Conservation (phyloP, 2,113 vertebrate genomes). For the Corydoras sp. region DNA sequence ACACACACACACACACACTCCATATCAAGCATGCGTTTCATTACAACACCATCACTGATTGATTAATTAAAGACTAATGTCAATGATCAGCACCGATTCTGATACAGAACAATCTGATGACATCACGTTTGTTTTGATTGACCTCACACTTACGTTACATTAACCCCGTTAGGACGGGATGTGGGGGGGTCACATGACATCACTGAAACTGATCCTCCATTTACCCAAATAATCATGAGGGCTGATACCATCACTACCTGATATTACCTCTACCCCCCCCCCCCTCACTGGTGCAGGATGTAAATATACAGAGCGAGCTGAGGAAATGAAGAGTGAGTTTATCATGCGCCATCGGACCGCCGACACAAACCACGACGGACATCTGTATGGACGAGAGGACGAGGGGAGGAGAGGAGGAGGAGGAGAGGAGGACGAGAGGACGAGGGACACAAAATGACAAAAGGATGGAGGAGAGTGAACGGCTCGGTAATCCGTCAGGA, state of each 20-base stretch:
- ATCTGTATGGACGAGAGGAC: conserved; percentile 48
- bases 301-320: conserved; percentile 30
- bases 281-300: conserved; percentile 15
- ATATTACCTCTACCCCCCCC: neutral
- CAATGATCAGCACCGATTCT: too few species aligned
- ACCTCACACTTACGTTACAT: too few species aligned
- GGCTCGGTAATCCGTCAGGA: conserved; percentile 49
- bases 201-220: conserved; percentile 4
- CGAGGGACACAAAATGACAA: conserved; percentile 18
- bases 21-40: too few species aligned
- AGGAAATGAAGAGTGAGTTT: conserved; percentile 39
- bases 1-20: neutral
- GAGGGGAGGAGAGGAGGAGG: neutral
- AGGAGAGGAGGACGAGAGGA: conserved; percentile 22
- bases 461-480: conserved; percentile 32
- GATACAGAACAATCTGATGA: too few species aligned
- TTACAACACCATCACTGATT: too few species aligned
- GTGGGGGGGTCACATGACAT: neutral
- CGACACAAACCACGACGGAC: conserved; percentile 44
- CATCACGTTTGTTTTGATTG: too few species aligned
- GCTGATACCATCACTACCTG: conserved; percentile 2
- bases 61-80: too few species aligned
- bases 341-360: conserved; percentile 38
- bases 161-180: too few species aligned
- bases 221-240: neutral